phyloP scores from a whole-genome alignment of 35 echinoderm and acorn worm genomes.

The Apostichopus californicus region DNA sequence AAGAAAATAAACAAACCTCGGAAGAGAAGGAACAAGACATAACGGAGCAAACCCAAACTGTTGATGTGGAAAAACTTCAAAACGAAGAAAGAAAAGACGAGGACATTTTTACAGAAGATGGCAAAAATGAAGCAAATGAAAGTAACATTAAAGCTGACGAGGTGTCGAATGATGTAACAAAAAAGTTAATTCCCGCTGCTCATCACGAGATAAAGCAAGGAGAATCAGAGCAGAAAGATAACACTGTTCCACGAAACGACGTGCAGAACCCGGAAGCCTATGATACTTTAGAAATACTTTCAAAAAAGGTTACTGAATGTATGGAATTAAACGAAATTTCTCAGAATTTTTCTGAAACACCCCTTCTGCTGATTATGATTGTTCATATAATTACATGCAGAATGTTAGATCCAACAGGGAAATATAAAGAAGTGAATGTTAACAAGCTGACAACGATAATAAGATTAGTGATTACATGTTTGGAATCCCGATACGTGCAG shows the following conservation, averaged over 20 bases:
- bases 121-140: not conserved
- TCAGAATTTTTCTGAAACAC: not conserved
- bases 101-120: not conserved
- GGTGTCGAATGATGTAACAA: not conserved
- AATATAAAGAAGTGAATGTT: not conserved
- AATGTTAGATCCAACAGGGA: not conserved
- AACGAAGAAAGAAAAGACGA: too few species aligned
- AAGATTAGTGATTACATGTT: not conserved
- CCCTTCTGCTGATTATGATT: conserved; percentile 34
- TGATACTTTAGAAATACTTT: not conserved
- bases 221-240: not conserved
- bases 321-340: conserved; percentile 1
- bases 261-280: too few species aligned
- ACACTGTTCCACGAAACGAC: not conserved
- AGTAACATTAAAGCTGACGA: not conserved
- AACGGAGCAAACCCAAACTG: too few species aligned
- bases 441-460: conserved; percentile 18
- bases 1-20: too few species aligned
- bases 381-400: conserved; percentile 34
- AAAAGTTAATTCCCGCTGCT: not conserved
- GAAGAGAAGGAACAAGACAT: too few species aligned
- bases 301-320: not conserved
- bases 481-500: conserved; percentile 42
- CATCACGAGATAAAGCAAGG: not conserved
- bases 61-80: too few species aligned